A percentile compares a stretch with the other conserved stretches of the same genome.
Evolutionary conservation across 2,113 vertebrate species (phyloP).

Genomic region (Tinamus guttatus): DNA sequence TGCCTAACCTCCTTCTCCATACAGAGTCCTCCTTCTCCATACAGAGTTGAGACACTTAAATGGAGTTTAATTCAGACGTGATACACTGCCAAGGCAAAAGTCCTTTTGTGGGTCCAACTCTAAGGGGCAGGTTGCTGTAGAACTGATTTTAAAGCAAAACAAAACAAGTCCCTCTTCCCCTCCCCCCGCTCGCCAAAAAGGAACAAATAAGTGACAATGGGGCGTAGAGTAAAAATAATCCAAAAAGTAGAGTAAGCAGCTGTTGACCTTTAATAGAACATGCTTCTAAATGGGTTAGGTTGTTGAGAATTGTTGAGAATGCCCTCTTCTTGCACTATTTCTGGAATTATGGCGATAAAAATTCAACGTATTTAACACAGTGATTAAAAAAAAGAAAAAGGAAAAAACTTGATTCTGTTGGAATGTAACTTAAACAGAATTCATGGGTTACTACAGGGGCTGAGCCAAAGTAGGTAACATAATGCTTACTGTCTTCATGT

Average conservation of each 20-base stretch:
- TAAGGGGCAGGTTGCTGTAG: not conserved
- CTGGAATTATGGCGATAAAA: not conserved
- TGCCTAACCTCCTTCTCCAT: not conserved
- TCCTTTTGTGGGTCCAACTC: not conserved
- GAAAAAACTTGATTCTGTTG: not conserved
- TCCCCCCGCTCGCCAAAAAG: not conserved
- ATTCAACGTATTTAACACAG: not conserved
- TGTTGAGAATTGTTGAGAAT: not conserved
- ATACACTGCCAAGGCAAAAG: not conserved
- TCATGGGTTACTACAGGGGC: not conserved
- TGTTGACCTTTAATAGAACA: not conserved
- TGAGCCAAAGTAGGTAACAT: not conserved
- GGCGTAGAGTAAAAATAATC: not conserved
- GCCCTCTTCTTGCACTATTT: not conserved
- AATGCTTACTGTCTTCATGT: not conserved
- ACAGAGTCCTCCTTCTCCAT: not conserved
- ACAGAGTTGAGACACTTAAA: not conserved
- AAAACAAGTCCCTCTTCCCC: not conserved
- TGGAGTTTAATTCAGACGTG: too few relatives aligned
- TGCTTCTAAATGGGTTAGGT: not conserved
- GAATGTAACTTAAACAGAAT: not conserved
- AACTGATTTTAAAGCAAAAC: not conserved
- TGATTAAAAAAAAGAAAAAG: not conserved
- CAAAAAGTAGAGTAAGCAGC: not conserved
- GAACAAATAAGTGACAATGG: not conserved